A percentile compares a stretch with the other conserved stretches of the same genome.
These are phyloP conservation scores for Galeopsomyia nigrocyanea DNA, from an alignment of 2,888 invertebrate genomes.

Conservation along the genomic window DNA sequence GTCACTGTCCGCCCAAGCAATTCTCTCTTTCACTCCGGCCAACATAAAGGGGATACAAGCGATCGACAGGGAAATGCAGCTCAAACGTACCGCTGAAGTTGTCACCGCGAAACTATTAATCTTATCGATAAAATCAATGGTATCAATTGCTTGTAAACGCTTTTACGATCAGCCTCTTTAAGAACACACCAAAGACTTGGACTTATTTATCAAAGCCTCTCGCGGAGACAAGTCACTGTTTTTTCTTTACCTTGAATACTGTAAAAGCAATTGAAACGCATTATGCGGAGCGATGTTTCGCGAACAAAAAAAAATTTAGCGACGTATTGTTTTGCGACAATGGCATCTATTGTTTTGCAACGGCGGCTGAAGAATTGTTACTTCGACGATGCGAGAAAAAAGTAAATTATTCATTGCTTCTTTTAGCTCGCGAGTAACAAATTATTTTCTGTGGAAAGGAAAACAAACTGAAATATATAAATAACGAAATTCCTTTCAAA, in stretches of 20 bases:
- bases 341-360: conserved; percentile 20
- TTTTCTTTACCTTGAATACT: not conserved
- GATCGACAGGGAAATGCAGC: too few relatives aligned
- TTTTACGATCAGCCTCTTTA: conserved; percentile 43
- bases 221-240: conserved; percentile 22
- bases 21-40: conserved; percentile 1
- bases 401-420: too few relatives aligned
- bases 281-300: conserved; percentile 4
- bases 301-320: conserved; percentile 4
- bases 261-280: conserved; percentile 2
- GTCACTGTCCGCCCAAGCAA: not conserved
- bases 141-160: conserved; percentile 53
- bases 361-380: not conserved
- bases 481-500: too few relatives aligned
- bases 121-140: conserved; percentile 57
- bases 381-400: too few relatives aligned
- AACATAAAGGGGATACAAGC: too few relatives aligned
- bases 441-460: too few relatives aligned
- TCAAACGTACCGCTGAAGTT: conserved; percentile 29
- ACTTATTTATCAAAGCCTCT: conserved; percentile 19
- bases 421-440: too few relatives aligned
- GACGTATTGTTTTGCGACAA: conserved; percentile 9
- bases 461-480: too few relatives aligned
- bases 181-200: not conserved
- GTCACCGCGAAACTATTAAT: conserved; percentile 51